Percentiles rank a stretch among this genome's conserved stretches.
Evolutionary conservation across 1,140 invertebrate genomes (phyloP).

Genomic region (Dreissena polymorpha): DNA sequence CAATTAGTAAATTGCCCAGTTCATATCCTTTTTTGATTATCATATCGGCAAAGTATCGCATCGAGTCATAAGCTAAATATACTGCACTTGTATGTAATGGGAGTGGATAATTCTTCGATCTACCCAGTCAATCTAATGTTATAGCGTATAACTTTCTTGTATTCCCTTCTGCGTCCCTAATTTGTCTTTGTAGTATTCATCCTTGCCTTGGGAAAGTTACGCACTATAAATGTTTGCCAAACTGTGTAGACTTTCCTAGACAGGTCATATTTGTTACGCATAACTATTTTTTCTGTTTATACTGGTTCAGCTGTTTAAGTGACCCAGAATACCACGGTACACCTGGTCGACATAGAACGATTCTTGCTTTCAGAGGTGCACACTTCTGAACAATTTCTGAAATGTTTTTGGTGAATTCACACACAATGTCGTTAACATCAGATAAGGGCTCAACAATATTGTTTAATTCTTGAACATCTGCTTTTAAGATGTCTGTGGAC

Average conservation of each 20-base stretch:
- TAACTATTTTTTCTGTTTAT: no score
- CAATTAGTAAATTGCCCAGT: no score
- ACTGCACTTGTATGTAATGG: no score
- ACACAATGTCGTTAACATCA: not conserved
- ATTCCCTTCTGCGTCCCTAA: not conserved
- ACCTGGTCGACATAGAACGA: not conserved
- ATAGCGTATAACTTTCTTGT: conserved; percentile 1
- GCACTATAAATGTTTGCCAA: conserved; percentile 9
- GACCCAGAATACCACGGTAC: no score
- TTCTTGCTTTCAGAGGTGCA: no score
- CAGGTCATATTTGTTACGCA: no score
- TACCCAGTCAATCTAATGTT: not conserved
- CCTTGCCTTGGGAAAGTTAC: not conserved
- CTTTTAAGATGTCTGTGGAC: not conserved
- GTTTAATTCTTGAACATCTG: not conserved
- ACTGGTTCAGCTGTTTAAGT: no score
- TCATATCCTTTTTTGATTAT: no score
- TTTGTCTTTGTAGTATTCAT: not conserved
- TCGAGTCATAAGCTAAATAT: no score
- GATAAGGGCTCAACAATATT: not conserved
- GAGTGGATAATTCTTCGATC: not conserved
- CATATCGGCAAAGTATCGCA: no score
- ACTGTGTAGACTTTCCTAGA: not conserved
- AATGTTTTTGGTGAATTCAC: not conserved
- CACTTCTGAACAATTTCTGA: not conserved